These are phyloP conservation scores for Molorchus minor DNA, from an alignment of 2,888 invertebrate genomes.

Conservation along the genomic window DNA sequence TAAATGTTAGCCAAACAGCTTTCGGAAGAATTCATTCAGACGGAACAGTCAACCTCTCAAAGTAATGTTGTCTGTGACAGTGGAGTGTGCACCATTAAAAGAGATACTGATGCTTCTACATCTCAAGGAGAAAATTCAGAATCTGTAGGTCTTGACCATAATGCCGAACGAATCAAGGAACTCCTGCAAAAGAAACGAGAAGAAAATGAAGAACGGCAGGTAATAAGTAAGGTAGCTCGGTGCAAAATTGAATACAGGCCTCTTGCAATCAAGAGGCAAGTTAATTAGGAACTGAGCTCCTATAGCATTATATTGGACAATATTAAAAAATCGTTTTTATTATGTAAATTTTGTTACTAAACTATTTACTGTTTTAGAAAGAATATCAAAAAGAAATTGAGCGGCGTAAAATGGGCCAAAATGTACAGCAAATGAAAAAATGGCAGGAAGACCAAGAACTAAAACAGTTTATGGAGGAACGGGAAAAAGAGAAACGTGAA, in stretches of 20 bases:
- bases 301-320: no score
- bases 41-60: conserved; percentile 38
- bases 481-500: conserved; percentile 79
- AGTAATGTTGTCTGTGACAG: conserved; percentile 66
- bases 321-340: no score
- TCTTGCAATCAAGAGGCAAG: not conserved
- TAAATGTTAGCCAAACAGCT: conserved; percentile 39
- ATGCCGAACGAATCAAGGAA: conserved; percentile 72
- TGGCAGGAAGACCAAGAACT: conserved; percentile 80
- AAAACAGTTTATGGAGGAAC: conserved; percentile 76
- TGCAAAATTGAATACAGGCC: no score
- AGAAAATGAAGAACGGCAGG: conserved; percentile 77
- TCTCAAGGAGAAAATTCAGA: conserved; percentile 29
- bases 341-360: no score
- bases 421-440: conserved; percentile 74
- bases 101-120: conserved; percentile 25
- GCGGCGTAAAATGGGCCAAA: conserved; percentile 77
- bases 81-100: conserved; percentile 62
- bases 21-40: conserved; percentile 45
- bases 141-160: conserved; percentile 64
- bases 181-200: conserved; percentile 72
- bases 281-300: not conserved
- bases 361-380: conserved; percentile 46
- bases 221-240: no score
- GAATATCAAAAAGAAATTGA: conserved; percentile 70